Conservation (phyloP, 2,113 vertebrate species). For the Tympanuchus pallidicinctus region DNA sequence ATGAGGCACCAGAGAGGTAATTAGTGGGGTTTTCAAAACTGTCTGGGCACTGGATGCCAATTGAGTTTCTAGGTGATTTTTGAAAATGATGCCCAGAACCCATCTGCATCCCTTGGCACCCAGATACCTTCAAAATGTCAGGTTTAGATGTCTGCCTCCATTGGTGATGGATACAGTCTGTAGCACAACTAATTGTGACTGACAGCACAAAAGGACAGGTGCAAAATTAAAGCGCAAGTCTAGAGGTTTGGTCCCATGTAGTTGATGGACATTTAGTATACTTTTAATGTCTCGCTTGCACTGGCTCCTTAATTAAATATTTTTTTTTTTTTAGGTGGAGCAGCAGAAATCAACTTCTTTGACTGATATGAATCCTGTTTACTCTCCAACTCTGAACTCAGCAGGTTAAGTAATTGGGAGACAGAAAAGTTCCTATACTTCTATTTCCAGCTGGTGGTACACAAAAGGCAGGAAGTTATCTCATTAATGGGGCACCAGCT, state of each 20-base stretch:
- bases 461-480: slow-evolving; percentile 92
- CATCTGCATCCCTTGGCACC: slow-evolving; percentile 41
- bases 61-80: slow-evolving; percentile 30
- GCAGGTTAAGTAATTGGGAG: slow-evolving; percentile 88
- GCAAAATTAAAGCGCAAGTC: slow-evolving; percentile 30
- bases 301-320: slow-evolving; percentile 70
- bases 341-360: slow-evolving; percentile 78
- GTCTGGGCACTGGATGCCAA: background rate
- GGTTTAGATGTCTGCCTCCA: background rate
- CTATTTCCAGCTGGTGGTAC: slow-evolving; percentile 87
- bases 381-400: slow-evolving; percentile 87
- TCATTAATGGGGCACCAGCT: slow-evolving; percentile 88
- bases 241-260: background rate
- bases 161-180: background rate
- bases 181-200: slow-evolving; percentile 60
- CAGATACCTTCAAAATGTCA: background rate
- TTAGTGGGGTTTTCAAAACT: slow-evolving; percentile 6
- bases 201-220: slow-evolving; percentile 64
- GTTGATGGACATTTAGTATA: slow-evolving; percentile 11
- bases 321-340: slow-evolving; percentile 67
- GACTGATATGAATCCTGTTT: slow-evolving; percentile 82
- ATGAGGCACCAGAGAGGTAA: background rate
- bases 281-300: slow-evolving; percentile 47
- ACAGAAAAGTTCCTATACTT: slow-evolving; percentile 87
- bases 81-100: slow-evolving; percentile 22